phyloP scores from a whole-genome alignment of 2,113 vertebrate genomes.

The Sapajus apella region DNA sequence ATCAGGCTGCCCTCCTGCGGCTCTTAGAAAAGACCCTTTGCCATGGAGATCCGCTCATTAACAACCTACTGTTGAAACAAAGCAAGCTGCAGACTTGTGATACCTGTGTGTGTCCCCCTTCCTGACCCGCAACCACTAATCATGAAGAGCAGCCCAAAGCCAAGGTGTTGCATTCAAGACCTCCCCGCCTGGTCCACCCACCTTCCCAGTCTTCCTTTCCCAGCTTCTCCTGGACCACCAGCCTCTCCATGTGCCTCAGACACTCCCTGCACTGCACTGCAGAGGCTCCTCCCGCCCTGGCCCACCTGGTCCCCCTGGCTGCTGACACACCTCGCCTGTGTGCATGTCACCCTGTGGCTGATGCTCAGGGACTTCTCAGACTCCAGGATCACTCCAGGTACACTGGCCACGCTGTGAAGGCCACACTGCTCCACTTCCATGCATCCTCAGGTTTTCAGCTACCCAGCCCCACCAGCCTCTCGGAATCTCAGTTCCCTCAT shows the following conservation, averaged over 20 bases:
- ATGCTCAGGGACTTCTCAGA: not conserved
- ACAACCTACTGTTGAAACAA: too few species aligned
- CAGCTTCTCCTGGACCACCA: not conserved
- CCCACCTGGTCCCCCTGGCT: not conserved
- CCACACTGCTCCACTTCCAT: not conserved
- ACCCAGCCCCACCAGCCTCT: not conserved
- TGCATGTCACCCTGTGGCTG: not conserved
- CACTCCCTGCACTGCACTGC: not conserved
- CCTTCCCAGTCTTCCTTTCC: not conserved
- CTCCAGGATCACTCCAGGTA: accelerated
- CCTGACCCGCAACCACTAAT: not conserved
- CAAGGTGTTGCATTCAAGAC: not conserved
- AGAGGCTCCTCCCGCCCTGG: not conserved
- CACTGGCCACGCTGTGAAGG: not conserved
- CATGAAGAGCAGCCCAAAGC: not conserved
- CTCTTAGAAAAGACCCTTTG: not conserved
- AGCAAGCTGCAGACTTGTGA: not conserved
- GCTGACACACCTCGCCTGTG: not conserved
- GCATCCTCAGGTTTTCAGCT: not conserved
- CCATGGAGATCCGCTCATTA: not conserved
- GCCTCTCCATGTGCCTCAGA: not conserved
- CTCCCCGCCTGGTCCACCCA: too few species aligned
- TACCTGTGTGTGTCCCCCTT: accelerated
- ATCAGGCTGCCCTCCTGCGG: not conserved
- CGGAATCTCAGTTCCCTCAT: not conserved